phyloP scores from a whole-genome alignment of 2,113 vertebrate genomes.

The Platysteira castanea region DNA sequence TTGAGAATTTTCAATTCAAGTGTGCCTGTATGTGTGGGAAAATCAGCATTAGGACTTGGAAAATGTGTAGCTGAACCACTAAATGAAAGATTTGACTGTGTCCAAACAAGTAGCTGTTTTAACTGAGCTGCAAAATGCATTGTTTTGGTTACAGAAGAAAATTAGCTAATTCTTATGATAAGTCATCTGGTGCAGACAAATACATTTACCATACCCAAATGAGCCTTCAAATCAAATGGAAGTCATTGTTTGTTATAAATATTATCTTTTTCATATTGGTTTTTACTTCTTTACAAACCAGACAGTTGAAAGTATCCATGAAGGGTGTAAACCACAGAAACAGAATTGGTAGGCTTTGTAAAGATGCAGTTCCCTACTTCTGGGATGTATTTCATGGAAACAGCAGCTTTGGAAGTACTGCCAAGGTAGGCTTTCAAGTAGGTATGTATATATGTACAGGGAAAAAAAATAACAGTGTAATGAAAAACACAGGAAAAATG shows the following conservation, averaged over 20 bases:
- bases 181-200: neutral
- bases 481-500: neutral
- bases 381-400: neutral
- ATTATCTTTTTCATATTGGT: neutral
- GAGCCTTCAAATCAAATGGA: neutral
- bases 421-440: neutral
- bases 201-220: neutral
- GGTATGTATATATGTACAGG: neutral
- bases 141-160: neutral
- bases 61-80: neutral
- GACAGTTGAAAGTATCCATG: neutral
- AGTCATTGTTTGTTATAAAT: neutral
- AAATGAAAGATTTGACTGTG: neutral
- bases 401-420: neutral
- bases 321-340: neutral
- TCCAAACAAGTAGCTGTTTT: neutral
- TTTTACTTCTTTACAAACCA: neutral
- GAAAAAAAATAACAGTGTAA: neutral
- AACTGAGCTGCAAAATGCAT: neutral
- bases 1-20: neutral
- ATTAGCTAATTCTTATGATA: neutral
- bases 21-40: rapidly evolving
- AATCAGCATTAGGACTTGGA: neutral
- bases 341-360: neutral
- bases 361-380: neutral